Evolutionary conservation across 2,797 vertebrate species (phyloP).

Genomic region (Gymnocypris eckloni): DNA sequence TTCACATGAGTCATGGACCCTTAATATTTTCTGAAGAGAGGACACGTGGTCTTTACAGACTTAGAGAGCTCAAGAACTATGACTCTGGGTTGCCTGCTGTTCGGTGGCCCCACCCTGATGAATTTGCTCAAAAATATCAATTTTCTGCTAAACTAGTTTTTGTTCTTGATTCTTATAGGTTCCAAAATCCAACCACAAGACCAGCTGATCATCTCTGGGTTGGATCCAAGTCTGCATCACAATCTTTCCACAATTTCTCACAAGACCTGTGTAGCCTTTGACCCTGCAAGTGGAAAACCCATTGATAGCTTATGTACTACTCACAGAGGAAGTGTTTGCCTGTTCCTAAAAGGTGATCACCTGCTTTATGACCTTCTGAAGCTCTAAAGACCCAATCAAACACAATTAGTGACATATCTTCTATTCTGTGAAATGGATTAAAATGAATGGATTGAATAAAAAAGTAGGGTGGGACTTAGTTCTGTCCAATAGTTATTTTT

Average conservation of each 20-base stretch:
- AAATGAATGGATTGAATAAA: neutral
- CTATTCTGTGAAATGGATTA: neutral
- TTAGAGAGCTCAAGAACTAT: slow-evolving; percentile 32
- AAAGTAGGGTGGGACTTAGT: neutral
- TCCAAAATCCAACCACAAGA: slow-evolving; percentile 40
- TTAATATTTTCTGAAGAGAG: slow-evolving; percentile 31
- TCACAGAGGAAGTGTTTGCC: slow-evolving; percentile 73
- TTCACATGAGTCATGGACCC: slow-evolving; percentile 62
- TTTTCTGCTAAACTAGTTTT: slow-evolving; percentile 14
- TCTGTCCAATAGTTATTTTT: neutral
- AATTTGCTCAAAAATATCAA: neutral
- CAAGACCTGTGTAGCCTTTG: slow-evolving; percentile 70
- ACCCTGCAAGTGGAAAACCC: slow-evolving; percentile 64
- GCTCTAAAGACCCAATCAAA: neutral
- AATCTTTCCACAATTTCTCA: slow-evolving; percentile 55
- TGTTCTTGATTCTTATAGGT: slow-evolving; percentile 55
- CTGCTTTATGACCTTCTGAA: neutral
- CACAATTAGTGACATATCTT: neutral
- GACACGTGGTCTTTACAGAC: slow-evolving; percentile 40
- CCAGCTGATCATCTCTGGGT: slow-evolving; percentile 30
- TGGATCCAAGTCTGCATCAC: slow-evolving; percentile 55
- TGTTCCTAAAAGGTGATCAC: slow-evolving; percentile 74
- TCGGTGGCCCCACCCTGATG: neutral
- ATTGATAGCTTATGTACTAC: slow-evolving; percentile 64
- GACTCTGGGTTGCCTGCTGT: slow-evolving; percentile 16